A percentile compares a stretch with the other conserved stretches of the same genome.
Conservation (phyloP, 2,888 invertebrate genomes). For the Hypselothyrea guttata region DNA sequence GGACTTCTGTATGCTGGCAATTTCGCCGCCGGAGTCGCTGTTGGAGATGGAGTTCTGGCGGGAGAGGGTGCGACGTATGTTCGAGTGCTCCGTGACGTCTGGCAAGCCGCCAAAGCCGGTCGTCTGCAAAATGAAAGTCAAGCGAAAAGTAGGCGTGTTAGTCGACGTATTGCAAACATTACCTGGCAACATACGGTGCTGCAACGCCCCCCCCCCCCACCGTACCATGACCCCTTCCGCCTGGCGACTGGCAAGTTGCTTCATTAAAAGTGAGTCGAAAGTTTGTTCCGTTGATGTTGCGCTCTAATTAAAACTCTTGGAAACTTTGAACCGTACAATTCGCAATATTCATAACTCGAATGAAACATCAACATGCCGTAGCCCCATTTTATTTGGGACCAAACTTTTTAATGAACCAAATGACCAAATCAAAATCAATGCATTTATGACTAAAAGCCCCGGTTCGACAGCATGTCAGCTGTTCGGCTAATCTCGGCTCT, state of each 20-base stretch:
- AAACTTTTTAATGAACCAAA: conserved; percentile 74
- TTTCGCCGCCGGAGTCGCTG: conserved; percentile 81
- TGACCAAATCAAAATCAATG: conserved; percentile 61
- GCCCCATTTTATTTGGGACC: too few relatives aligned
- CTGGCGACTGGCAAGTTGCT: conserved; percentile 49
- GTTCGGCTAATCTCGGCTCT: conserved; percentile 19
- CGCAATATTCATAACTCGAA: conserved; percentile 66
- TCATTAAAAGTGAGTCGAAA: conserved; percentile 70
- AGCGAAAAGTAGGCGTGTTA: conserved; percentile 16
- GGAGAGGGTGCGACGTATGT: conserved; percentile 81
- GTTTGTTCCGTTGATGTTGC: conserved; percentile 68
- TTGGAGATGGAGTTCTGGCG: conserved; percentile 82
- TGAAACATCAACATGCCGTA: conserved; percentile 60
- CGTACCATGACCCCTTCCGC: background rate
- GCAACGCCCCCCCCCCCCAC: too few relatives aligned
- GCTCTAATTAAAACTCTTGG: conserved; percentile 71
- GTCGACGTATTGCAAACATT: conserved; percentile 17
- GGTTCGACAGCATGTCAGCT: conserved; percentile 2
- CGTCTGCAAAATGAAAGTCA: conserved; percentile 69
- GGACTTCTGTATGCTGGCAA: conserved; percentile 81
- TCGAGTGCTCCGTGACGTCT: conserved; percentile 82
- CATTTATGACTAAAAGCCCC: background rate
- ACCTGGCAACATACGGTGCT: conserved; percentile 34
- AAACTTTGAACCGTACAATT: conserved; percentile 50
- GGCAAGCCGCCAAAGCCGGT: conserved; percentile 82